Evolutionary conservation across 2,113 vertebrate genomes (phyloP), one percentile per base, ranked within the genome.

Genomic region (Eulemur rufifrons): DNA sequence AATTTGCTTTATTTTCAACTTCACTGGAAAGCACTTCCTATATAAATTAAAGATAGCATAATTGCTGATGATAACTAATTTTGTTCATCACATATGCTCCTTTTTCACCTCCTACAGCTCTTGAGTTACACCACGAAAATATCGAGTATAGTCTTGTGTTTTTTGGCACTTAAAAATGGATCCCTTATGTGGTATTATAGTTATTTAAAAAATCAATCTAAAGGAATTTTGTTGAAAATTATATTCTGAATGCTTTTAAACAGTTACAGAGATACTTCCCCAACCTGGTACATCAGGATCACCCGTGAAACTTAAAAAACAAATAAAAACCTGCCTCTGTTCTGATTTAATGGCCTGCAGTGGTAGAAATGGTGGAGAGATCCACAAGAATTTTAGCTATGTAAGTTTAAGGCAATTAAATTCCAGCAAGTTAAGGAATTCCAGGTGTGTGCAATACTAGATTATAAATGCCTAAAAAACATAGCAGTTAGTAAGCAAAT

Each of bases 141-240:
- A 83, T 77, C 2, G 20, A 14, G 8, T 29, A 25, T 29, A 90
- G 6, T 27, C 20, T 47, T 91, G 0, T 61, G 42, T 89, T 82
- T 73, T 71, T 76, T 69, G 61, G 14, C 32, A 21, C 73, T 87
- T 91, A 37, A 83, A 14, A 87, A 39, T 78, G 39, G 17, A 54
- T 95, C 11, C 7, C 61, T 89, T 52, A 37, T 47, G 5, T 54
- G 83, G 10, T 27, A 8, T 71, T 94, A 50, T 9, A 50, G 34
- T 81, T 97, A 15, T 56, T 91, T 63, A 8, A 64, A 93, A 54
- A 29, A 85, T 76, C 80, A 66, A 63, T 83, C 1, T 77, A 52
- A 63, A 87, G 63, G 81, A 29, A 84, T 81, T 93, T 93, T 89
- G 80, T 74, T 89, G 66, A 42, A 83, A 96, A 64, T 42, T 94